Evolutionary conservation across 2,888 invertebrate genomes (phyloP).

Genomic region (Tenthredo distinguenda): DNA sequence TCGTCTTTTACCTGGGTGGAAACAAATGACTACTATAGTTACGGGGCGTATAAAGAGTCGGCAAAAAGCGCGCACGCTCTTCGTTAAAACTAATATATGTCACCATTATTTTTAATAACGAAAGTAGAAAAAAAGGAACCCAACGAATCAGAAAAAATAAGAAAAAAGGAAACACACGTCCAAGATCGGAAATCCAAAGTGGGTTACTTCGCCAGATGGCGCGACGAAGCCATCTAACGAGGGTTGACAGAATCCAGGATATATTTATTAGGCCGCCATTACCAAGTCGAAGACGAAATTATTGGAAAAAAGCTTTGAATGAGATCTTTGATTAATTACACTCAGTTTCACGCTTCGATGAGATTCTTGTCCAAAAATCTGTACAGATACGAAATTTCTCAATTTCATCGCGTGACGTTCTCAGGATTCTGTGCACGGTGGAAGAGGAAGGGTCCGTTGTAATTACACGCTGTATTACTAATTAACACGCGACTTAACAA

Average conservation of each 20-base stretch:
- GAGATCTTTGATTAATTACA: neutral
- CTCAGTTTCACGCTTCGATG: neutral
- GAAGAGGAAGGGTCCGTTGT: conserved; percentile 53
- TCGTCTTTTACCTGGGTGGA: conserved; percentile 62
- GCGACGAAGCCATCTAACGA: conserved; percentile 60
- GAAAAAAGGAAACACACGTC: neutral
- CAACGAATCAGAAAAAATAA: conserved; percentile 28
- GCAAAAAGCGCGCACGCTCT: conserved; percentile 66
- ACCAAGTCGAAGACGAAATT: neutral
- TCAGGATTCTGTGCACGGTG: neutral
- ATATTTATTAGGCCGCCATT: conserved; percentile 12
- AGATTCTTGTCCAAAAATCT: neutral
- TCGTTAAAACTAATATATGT: conserved; percentile 76
- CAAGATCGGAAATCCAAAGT: conserved; percentile 33
- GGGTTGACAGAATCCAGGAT: conserved; percentile 57
- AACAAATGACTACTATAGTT: conserved; percentile 67
- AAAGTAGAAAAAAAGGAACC: conserved; percentile 6
- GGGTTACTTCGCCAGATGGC: conserved; percentile 57
- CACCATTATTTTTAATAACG: conserved; percentile 75
- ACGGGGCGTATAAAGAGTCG: conserved; percentile 68
- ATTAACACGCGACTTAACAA: conserved; percentile 75
- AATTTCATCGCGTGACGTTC: conserved; percentile 39
- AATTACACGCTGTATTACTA: conserved; percentile 74
- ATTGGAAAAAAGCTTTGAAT: neutral
- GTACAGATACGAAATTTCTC: conserved; percentile 9